Evolutionary conservation across 2,797 vertebrate species (phyloP).

Genomic region (Hemibagrus guttatus): DNA sequence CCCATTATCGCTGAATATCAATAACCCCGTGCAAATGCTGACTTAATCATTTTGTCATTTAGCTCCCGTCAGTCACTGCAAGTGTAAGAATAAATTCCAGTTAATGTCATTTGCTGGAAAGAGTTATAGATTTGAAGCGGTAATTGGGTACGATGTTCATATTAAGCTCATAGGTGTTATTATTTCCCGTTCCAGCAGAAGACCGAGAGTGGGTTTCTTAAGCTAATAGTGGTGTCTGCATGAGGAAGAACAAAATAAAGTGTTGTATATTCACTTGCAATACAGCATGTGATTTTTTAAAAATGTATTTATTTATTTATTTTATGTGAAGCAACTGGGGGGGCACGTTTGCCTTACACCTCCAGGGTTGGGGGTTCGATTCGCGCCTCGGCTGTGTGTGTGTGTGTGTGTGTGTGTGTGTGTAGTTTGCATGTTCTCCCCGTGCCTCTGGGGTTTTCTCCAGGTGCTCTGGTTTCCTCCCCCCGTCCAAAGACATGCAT

Average conservation of each 20-base stretch:
- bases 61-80: constrained; percentile 53
- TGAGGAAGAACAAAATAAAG: not conserved
- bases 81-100: constrained; percentile 49
- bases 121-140: constrained; percentile 28
- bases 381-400: too few species aligned
- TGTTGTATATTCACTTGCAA: not conserved
- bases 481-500: too few species aligned
- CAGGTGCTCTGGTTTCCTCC: too few species aligned
- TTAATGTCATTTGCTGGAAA: constrained; percentile 51
- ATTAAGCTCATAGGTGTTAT: constrained; percentile 25
- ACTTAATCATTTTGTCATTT: constrained; percentile 58
- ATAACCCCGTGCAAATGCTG: constrained; percentile 54
- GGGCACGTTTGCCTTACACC: too few species aligned
- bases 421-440: too few species aligned
- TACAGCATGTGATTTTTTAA: not conserved
- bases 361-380: too few species aligned
- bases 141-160: constrained; percentile 23
- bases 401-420: too few species aligned
- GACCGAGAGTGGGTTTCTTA: not conserved
- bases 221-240: not conserved
- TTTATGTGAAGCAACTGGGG: not conserved
- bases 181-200: constrained; percentile 18
- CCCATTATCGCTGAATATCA: constrained; percentile 57
- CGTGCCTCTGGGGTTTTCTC: too few species aligned
- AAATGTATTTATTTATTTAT: not conserved